Percentiles rank a stretch among this genome's conserved stretches.
Conservation (phyloP, 2,888 invertebrate genomes). For the Ormyrus nitidulus region DNA sequence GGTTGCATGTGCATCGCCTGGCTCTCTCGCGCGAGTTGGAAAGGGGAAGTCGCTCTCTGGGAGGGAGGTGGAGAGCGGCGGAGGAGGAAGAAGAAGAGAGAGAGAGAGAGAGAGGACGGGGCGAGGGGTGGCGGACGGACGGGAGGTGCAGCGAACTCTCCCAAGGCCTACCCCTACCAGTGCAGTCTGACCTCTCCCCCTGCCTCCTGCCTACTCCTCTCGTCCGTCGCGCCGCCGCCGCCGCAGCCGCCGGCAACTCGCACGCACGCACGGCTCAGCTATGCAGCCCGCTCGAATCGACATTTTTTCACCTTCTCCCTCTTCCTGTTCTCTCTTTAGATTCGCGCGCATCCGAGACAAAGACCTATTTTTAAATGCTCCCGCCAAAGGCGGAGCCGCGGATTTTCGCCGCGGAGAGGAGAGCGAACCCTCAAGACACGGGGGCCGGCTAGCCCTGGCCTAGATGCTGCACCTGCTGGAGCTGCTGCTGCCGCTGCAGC, state of each 20-base stretch:
- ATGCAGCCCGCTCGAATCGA: conserved; percentile 35
- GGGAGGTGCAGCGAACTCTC: conserved; percentile 76
- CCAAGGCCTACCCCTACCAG: conserved; percentile 70
- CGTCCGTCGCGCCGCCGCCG: conserved; percentile 52
- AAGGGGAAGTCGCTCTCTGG: conserved; percentile 69
- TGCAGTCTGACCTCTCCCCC: conserved; percentile 56
- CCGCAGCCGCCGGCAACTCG: conserved; percentile 35
- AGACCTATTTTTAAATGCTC: conserved; percentile 40
- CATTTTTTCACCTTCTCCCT: conserved; percentile 37
- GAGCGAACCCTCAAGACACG: conserved; percentile 71
- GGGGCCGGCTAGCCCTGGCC: conserved; percentile 73
- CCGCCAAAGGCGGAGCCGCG: not conserved
- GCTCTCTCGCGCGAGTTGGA: conserved; percentile 63
- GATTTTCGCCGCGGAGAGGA: conserved; percentile 57
- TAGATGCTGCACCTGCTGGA: conserved; percentile 63
- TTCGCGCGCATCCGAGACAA: not conserved
- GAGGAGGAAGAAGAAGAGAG: conserved; percentile 51
- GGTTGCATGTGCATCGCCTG: conserved; percentile 65
- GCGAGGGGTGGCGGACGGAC: conserved; percentile 65
- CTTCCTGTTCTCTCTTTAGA: conserved; percentile 12
- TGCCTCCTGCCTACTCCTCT: conserved; percentile 63
- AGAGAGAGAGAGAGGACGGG: conserved; percentile 58
- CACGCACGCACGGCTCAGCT: conserved; percentile 33
- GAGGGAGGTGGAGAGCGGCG: conserved; percentile 55
- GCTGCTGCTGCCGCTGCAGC: no score